Evolutionary conservation across 1,140 invertebrate genomes (phyloP), one percentile per base, ranked within the genome.

Genomic region (Scaptomyza graminum): DNA sequence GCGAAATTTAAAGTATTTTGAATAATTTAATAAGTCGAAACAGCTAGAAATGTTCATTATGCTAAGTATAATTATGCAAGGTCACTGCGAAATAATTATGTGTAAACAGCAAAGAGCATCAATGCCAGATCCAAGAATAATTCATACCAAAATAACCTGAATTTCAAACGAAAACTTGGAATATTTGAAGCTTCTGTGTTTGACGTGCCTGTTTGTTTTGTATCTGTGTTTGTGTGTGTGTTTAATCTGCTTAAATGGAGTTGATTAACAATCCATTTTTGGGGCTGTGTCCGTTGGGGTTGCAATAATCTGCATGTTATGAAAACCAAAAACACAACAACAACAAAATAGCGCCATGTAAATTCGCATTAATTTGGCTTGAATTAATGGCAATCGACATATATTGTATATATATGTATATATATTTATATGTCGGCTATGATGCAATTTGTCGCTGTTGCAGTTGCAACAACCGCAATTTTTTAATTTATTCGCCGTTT

Each of bases 401-500:
- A 34, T 28, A 34, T 16, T 25, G 6, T 47, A 13, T 13, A 11
- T 59, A 13, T 34, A 8, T 52, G n/a, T 41, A 13, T 57, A 5
- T 34, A 15, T 56, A 18, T 46, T n/a, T n/a, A n/a, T 49, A 49
- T 49, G 41, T 34, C 7, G 31, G 31, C 18, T 54, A 67, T 59
- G 9, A 64, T 74, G 68, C 81, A 80, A 74, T 85, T 85, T 85
- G 74, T 78, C 70, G 77, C 56, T 82, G 66, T 76, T 79, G 37
- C 47, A 49, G 1, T 12, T 12, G 65, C 43, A 63, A 70, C 5
- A 31, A 85, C 82, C 83, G 78, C 83, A 88, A 88, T 59, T 88
- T 88, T 87, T 83, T 79, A 88, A 87, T 87, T 87, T 79, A 87
- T 87, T 81, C 79, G 50, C 66, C 76, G 5, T 25, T 79, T 88